Evolutionary conservation across 2,888 invertebrate genomes (phyloP).

Genomic region (Phyllotreta cruciferae): DNA sequence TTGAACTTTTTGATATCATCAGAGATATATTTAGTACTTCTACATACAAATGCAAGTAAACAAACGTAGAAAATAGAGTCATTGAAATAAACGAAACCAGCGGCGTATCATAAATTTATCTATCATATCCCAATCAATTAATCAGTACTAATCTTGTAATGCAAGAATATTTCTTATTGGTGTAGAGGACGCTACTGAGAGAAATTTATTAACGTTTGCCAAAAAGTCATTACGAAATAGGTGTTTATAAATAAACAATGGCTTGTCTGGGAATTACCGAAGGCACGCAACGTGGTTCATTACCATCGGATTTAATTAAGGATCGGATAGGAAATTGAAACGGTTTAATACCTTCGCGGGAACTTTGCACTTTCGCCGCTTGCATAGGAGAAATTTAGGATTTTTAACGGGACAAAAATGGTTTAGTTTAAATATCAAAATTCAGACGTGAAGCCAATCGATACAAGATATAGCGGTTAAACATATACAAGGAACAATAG

Average conservation of each 20-base stretch:
- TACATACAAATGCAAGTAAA: conserved; percentile 16
- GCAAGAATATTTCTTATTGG: too few relatives aligned
- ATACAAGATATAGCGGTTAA: too few relatives aligned
- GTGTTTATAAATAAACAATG: conserved; percentile 34
- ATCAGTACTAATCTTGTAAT: too few relatives aligned
- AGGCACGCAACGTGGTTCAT: conserved; percentile 25
- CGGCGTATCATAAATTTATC: background rate
- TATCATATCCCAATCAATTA: too few relatives aligned
- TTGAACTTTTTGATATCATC: conserved; percentile 13
- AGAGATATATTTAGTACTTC: conserved; percentile 20
- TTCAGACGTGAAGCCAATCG: too few relatives aligned
- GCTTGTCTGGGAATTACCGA: conserved; percentile 23
- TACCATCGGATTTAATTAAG: conserved; percentile 23
- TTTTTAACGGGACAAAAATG: too few relatives aligned
- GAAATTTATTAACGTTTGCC: conserved; percentile 18
- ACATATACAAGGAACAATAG: too few relatives aligned
- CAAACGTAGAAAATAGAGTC: conserved; percentile 12
- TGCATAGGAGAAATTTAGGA: too few relatives aligned
- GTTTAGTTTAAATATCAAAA: too few relatives aligned
- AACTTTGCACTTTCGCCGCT: too few relatives aligned
- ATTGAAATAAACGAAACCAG: conserved; percentile 16
- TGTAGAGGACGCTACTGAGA: background rate
- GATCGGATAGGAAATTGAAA: conserved; percentile 3
- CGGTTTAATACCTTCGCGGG: too few relatives aligned
- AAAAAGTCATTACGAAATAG: conserved; percentile 33